Conservation (phyloP, 2,797 vertebrate genomes). For the Crocidura indochinensis region DNA sequence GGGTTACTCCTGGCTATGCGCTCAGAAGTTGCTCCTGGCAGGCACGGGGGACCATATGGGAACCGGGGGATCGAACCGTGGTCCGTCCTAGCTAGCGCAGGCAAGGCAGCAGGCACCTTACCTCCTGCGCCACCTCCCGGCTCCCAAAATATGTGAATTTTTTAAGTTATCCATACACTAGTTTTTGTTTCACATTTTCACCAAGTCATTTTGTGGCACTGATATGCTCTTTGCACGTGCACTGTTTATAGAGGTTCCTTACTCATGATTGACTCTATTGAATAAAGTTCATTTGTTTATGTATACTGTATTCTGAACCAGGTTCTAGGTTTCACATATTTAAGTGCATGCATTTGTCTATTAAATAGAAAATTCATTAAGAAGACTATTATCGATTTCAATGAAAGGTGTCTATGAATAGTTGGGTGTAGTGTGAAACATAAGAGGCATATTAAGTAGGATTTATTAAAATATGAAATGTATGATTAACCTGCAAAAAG, state of each 20-base stretch:
- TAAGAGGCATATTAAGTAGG: not conserved
- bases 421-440: not conserved
- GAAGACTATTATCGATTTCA: slow-evolving; percentile 2
- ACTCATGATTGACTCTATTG: not conserved
- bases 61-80: no score
- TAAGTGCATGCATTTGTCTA: slow-evolving; percentile 34
- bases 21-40: no score
- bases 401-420: not conserved
- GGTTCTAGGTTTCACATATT: not conserved
- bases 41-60: no score
- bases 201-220: not conserved
- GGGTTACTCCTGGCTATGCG: no score
- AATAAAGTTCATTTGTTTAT: not conserved
- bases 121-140: no score
- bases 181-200: slow-evolving; percentile 6
- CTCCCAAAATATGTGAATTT: not conserved
- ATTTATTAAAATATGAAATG: slow-evolving; percentile 16
- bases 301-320: not conserved
- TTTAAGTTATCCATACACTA: not conserved
- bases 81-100: no score
- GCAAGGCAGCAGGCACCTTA: no score
- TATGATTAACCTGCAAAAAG: slow-evolving; percentile 40
- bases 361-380: not conserved
- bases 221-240: not conserved
- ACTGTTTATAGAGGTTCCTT: not conserved